These are phyloP conservation scores for Brachyistius frenatus DNA, from an alignment of 2,113 vertebrate species.

Conservation along the genomic window DNA sequence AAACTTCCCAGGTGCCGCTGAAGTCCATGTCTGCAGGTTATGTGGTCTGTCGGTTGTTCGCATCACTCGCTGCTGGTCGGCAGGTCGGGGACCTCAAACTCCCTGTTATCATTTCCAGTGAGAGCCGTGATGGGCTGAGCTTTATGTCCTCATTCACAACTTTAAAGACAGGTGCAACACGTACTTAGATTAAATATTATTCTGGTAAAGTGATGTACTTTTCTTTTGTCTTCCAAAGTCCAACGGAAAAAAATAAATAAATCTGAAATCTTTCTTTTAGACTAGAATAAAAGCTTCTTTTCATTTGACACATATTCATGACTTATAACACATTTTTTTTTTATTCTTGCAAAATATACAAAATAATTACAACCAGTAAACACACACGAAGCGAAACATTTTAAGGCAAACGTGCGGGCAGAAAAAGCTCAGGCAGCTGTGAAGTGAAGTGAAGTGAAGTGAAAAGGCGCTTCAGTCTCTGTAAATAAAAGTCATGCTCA, in stretches of 20 bases:
- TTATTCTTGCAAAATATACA: conserved; percentile 47
- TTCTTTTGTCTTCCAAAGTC: too few relatives aligned
- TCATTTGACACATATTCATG: conserved; percentile 27
- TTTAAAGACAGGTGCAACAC: neutral
- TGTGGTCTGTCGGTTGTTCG: conserved; percentile 2
- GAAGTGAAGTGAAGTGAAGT: conserved; percentile 21
- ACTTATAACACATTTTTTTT: neutral
- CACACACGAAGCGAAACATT: conserved; percentile 35
- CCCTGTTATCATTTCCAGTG: conserved; percentile 76
- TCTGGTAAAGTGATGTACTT: too few relatives aligned
- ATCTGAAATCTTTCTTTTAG: conserved; percentile 56
- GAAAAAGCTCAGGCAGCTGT: conserved; percentile 46
- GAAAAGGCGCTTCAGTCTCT: neutral
- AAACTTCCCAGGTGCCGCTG: conserved; percentile 87
- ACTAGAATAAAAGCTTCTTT: conserved; percentile 41
- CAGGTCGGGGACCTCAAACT: conserved; percentile 68
- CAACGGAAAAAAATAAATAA: neutral
- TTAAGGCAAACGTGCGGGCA: conserved; percentile 65
- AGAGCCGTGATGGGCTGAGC: conserved; percentile 1
- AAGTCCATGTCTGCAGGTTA: conserved; percentile 83
- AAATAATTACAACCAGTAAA: conserved; percentile 46
- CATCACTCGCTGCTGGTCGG: conserved; percentile 51
- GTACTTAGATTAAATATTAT: neutral
- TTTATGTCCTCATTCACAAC: neutral
- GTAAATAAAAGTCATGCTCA: conserved; percentile 4